Conservation (phyloP, 2,113 vertebrate species). For the Phaethornis superciliosus region DNA sequence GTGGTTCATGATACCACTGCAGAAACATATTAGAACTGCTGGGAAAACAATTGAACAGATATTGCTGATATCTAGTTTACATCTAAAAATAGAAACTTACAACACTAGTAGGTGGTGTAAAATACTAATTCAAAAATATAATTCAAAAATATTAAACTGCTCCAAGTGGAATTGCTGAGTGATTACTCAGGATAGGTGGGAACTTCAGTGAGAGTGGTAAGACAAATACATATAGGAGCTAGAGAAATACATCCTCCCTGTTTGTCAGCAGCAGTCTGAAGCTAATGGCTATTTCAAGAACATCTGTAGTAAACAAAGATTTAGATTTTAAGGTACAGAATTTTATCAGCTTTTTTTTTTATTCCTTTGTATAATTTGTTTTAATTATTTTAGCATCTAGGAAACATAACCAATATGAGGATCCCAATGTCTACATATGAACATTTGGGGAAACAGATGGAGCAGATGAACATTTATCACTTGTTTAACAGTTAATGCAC, state of each 20-base stretch:
- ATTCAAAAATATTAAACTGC: not conserved
- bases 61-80: not conserved
- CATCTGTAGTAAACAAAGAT: not conserved
- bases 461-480: constrained; percentile 48
- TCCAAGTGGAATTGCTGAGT: not conserved
- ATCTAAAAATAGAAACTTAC: not conserved
- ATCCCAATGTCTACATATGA: not conserved
- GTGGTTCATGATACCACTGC: not conserved
- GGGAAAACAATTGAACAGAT: not conserved
- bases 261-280: not conserved
- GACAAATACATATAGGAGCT: not conserved
- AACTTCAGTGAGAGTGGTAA: not conserved
- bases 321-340: not conserved
- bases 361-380: not conserved
- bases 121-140: too few species aligned
- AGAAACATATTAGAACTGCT: not conserved
- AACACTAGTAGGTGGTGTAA: not conserved
- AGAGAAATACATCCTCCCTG: not conserved
- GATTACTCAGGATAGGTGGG: not conserved
- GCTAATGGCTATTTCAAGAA: not conserved
- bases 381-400: constrained; percentile 25
- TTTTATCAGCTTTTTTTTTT: not conserved
- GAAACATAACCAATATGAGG: not conserved
- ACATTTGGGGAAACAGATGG: constrained; percentile 62
- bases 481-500: constrained; percentile 55